A percentile compares a stretch with the other conserved stretches of the same genome.
Conservation (phyloP, 30 jellyfish, hydroid and myxozoan species). For the Mastigias papua region DNA sequence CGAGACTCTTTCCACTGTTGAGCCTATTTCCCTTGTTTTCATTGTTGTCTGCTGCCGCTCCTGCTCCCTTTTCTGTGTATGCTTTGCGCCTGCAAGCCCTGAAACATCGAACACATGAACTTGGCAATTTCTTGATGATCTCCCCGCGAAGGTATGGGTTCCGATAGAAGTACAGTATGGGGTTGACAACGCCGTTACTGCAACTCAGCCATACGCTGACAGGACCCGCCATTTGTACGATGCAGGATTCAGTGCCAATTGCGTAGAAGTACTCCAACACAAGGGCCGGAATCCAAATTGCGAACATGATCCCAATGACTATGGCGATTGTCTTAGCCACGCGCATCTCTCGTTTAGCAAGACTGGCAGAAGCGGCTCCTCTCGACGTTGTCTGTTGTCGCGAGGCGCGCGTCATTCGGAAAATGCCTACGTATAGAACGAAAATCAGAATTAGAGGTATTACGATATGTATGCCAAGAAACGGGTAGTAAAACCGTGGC, state of each 20-base stretch:
- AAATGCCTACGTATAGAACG: slow-evolving; percentile 43
- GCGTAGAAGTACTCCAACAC: slow-evolving; percentile 74
- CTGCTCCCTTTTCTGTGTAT: not conserved
- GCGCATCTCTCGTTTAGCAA: slow-evolving; percentile 64
- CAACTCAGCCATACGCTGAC: slow-evolving; percentile 84
- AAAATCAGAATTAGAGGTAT: slow-evolving; percentile 48
- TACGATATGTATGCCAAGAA: slow-evolving; percentile 69
- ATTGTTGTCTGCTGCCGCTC: not conserved
- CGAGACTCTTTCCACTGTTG: not conserved
- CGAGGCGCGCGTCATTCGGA: slow-evolving; percentile 40
- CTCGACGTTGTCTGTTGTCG: slow-evolving; percentile 9
- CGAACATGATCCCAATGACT: slow-evolving; percentile 61
- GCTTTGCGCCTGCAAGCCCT: not conserved
- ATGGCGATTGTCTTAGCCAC: slow-evolving; percentile 71
- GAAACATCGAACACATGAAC: not conserved
- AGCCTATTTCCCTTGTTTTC: not conserved
- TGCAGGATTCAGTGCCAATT: slow-evolving; percentile 60
- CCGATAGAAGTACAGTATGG: slow-evolving; percentile 64
- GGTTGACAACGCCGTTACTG: slow-evolving; percentile 73
- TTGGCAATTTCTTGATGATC: slow-evolving; percentile 47
- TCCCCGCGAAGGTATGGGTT: slow-evolving; percentile 63
- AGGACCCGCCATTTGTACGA: slow-evolving; percentile 77
- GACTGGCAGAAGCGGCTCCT: slow-evolving; percentile 27
- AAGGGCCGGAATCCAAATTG: slow-evolving; percentile 79
- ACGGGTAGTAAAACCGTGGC: slow-evolving; percentile 73